Evolutionary conservation across 2,888 invertebrate genomes (phyloP), one percentile per base, ranked within the genome.

Genomic region (Sympetrum striolatum): DNA sequence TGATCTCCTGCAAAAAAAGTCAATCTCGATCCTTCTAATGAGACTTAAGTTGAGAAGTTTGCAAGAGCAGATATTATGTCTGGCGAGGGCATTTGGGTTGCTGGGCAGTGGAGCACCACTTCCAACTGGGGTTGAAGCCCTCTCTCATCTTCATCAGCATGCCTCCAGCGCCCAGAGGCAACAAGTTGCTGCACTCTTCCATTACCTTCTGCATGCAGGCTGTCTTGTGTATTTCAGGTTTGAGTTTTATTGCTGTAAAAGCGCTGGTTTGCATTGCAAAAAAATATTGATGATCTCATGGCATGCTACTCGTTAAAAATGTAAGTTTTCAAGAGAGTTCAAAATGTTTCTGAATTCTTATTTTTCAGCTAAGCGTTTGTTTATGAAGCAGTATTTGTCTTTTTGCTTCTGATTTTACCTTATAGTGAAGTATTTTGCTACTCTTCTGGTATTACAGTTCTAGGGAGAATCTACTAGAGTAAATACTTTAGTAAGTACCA

Each of bases 161-260:
- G 22, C 86, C 22, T 86, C 60, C 22, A 37, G 86, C 22, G 35
- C 86, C 10, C 86, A 86, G 39, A 64, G 0, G 22, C 58, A 60
- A 37, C 58, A 86, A 18, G 60, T 64, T 3, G 94, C 95, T 2
- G 93, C 94, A 44, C 95, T 95, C 0, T 94, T 96, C 91, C 96
- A 95, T 92, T 95, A 95, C 53, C 94, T 95, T 0, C 92, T 96
- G 37, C 94, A 95, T 91, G 94, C 95, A 0, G 95, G 95, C 39
- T 96, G 96, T 92, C 94, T 94, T 91, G 95, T 95, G 90, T 96
- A 96, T 92, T 96, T 96, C 93, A 95, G 95, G 96, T 95, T 58
- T 5, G 91, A 90, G 6, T 15, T 5, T 44, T 8, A 15, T 35
- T 6, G 0, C 10, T 15, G 35, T 1, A 8, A 48, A 15, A 2